These are phyloP conservation scores for Harpalus rufipes DNA, from an alignment of 2,888 invertebrate genomes.

Conservation along the genomic window DNA sequence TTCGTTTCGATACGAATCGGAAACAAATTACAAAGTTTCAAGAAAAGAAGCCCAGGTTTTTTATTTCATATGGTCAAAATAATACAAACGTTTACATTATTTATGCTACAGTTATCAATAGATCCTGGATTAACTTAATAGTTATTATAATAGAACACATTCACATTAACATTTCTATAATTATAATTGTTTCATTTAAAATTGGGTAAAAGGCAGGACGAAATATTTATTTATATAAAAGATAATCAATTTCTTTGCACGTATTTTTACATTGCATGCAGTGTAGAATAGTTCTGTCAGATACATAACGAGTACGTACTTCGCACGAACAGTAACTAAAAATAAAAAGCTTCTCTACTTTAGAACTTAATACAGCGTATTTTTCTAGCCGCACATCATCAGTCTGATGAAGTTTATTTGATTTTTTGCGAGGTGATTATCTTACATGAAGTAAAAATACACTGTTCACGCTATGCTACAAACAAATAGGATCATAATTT, in stretches of 20 bases:
- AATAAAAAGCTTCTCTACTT: slow-evolving; percentile 53
- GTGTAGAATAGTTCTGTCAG: slow-evolving; percentile 53
- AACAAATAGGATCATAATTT: slow-evolving; percentile 51
- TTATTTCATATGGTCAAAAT: too few relatives aligned
- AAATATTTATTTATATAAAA: too few relatives aligned
- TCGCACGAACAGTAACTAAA: slow-evolving; percentile 57
- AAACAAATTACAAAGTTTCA: too few relatives aligned
- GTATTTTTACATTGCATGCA: slow-evolving; percentile 34
- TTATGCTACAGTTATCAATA: too few relatives aligned
- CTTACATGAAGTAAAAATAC: slow-evolving; percentile 33
- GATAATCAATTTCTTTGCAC: neutral
- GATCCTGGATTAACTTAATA: too few relatives aligned
- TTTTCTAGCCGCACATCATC: slow-evolving; percentile 52
- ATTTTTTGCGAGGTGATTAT: slow-evolving; percentile 32
- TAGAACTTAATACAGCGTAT: slow-evolving; percentile 52
- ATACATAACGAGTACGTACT: slow-evolving; percentile 53
- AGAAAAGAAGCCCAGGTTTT: too few relatives aligned
- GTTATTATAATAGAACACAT: too few relatives aligned
- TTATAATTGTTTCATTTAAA: too few relatives aligned
- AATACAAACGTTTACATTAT: too few relatives aligned
- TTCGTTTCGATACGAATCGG: too few relatives aligned
- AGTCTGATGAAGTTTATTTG: slow-evolving; percentile 44
- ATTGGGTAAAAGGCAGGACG: too few relatives aligned
- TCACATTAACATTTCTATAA: too few relatives aligned
- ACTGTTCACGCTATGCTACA: slow-evolving; percentile 34